Evolutionary conservation across 1,140 invertebrate genomes (phyloP).

Genomic region (Saccostrea echinata): DNA sequence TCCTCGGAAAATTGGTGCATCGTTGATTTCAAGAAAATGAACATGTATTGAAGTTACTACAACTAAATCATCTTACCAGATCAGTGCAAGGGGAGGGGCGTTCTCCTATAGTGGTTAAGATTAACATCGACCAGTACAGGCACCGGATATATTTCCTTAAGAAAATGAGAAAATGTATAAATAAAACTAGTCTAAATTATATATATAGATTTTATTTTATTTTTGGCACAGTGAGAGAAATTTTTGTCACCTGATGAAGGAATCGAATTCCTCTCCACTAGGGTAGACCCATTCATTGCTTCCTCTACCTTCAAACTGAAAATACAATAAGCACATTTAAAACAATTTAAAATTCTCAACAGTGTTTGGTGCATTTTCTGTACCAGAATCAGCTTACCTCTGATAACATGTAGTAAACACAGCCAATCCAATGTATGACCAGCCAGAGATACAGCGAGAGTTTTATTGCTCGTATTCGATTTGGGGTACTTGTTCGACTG

Average conservation of each 20-base stretch:
- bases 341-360: background rate
- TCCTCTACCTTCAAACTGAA: constrained; percentile 72
- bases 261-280: constrained; percentile 51
- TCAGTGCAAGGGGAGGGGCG: constrained; percentile 93
- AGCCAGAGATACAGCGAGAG: constrained; percentile 95
- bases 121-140: constrained; percentile 96
- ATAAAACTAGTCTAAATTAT: background rate
- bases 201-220: background rate
- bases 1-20: too few species aligned
- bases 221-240: background rate
- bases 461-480: constrained; percentile 95
- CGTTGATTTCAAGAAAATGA: too few species aligned
- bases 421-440: constrained; percentile 97
- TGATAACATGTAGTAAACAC: constrained; percentile 95
- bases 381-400: constrained; percentile 82
- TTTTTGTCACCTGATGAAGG: constrained; percentile 78
- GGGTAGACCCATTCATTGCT: constrained; percentile 73
- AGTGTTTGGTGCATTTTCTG: background rate
- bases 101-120: constrained; percentile 95
- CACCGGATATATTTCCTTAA: constrained; percentile 93
- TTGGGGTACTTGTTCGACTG: constrained; percentile 94
- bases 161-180: background rate
- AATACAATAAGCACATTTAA: background rate
- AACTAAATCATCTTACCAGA: constrained; percentile 61
- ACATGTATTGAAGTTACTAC: background rate